Base-by-base conservation (phyloP, 2,113 vertebrate species). In the Cnemophilus loriae region DNA sequence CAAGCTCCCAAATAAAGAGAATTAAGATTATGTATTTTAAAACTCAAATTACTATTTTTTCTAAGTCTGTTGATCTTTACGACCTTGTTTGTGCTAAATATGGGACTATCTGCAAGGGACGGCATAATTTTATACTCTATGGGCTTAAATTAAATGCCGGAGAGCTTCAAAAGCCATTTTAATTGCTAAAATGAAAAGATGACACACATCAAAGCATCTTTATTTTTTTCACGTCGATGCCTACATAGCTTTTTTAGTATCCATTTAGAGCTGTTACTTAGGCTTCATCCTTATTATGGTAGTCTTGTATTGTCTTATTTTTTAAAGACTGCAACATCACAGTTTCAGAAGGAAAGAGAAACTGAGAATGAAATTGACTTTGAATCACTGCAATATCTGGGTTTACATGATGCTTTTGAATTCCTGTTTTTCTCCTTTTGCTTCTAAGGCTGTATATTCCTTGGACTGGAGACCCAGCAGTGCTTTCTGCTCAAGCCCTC, bases 121-220 rank as follows among this genome's bases (percentile, higher is more conserved):
- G 32, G 77, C 82, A 96, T 77, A 84, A 91, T 97, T 97, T 97
- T 98, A 84, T 97, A 96, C 93, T 96, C 83, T 92, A 7, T 90
- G 70, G 89, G 79, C 67, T 97, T 97, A 97, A 97, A 97, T 97
- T 96, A 96, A 97, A 95, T 97, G 83, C 91, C 64, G 94, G 89
- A 95, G 95, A 96, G 79, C 92, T 98, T 97, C 96, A 98, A 97
- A 98, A 97, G 93, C 69, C 89, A 93, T 95, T 97, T 97, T 97
- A 98, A 98, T 97, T 97, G 93, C 92, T 91, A 89, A 98, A 98
- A 95, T 96, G 87, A 93, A 98, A 96, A 96, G 91, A 97, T 92
- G 94, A 90, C 84, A 97, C 61, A 96, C 90, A 97, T 98, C 91
- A 97, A 98, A 97, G 90, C 91, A 92, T 97, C 41, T 95, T 90